Percentiles rank a stretch among this genome's conserved stretches.
Evolutionary conservation across 2,113 vertebrate species (phyloP).

Genomic region (Megaptera novaeangliae): DNA sequence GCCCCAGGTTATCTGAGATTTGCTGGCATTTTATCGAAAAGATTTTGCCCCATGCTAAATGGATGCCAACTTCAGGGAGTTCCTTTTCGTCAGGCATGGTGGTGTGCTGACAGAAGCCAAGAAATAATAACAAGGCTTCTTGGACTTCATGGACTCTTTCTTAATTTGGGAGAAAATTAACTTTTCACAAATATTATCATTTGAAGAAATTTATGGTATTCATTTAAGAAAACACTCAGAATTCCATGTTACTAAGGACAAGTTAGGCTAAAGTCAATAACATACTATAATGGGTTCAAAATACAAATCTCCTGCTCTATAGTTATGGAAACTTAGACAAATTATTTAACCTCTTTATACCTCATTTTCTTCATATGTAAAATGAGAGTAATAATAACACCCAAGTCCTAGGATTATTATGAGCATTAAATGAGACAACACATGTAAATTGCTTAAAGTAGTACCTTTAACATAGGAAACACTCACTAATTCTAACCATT

Average conservation of each 20-base stretch:
- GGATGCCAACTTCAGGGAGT: background rate
- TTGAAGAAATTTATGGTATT: background rate
- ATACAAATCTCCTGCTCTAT: background rate
- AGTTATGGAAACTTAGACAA: background rate
- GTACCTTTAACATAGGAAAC: background rate
- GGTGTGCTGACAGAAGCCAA: background rate
- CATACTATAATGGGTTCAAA: background rate
- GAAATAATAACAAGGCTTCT: background rate
- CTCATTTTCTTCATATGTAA: slow-evolving; percentile 36
- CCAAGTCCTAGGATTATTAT: slow-evolving; percentile 16
- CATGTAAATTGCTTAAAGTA: background rate
- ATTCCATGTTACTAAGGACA: background rate
- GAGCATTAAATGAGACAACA: slow-evolving; percentile 1
- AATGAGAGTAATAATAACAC: background rate
- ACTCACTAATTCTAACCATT: background rate
- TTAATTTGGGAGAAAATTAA: background rate
- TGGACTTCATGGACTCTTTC: background rate
- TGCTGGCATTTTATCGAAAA: background rate
- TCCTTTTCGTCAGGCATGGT: background rate
- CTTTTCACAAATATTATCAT: background rate
- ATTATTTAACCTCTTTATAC: background rate
- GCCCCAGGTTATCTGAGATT: background rate
- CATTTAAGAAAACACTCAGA: background rate
- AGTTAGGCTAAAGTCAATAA: background rate
- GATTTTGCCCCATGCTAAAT: background rate